Evolutionary conservation across 2,888 invertebrate genomes (phyloP).

Genomic region (Petrolisthes cinctipes): DNA sequence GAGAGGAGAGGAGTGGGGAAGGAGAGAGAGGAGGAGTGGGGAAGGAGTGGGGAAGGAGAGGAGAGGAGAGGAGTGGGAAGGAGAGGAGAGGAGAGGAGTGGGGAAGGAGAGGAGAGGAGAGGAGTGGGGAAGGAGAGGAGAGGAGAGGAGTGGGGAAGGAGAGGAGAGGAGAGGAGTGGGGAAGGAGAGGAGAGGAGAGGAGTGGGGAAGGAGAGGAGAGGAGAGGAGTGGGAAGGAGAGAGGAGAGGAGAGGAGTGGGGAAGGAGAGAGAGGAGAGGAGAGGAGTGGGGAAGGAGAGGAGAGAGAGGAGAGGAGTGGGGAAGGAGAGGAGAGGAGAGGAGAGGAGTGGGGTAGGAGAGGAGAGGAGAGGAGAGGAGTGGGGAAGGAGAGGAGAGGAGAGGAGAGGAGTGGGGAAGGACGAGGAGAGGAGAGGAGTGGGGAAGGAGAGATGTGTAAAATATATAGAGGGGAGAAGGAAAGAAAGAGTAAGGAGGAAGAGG

Average conservation of each 20-base stretch:
- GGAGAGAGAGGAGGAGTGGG: neutral
- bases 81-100: neutral
- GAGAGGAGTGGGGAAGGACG: neutral
- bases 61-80: neutral
- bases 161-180: neutral
- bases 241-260: neutral
- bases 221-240: neutral
- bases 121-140: neutral
- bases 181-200: neutral
- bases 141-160: neutral
- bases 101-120: conserved; percentile 18
- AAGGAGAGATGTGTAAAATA: neutral
- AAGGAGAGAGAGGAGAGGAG: neutral
- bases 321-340: neutral
- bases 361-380: neutral
- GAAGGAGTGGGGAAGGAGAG: neutral
- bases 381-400: neutral
- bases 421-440: neutral
- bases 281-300: neutral
- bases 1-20: no score
- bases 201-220: neutral
- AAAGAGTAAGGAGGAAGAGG: neutral
- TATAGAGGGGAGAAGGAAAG: neutral
- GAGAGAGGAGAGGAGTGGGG: neutral
- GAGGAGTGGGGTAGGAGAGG: neutral